A percentile compares a stretch with the other conserved stretches of the same genome.
phyloP scores from a whole-genome alignment of 35 echinoderm and acorn worm genomes.

The Anneissia japonica region DNA sequence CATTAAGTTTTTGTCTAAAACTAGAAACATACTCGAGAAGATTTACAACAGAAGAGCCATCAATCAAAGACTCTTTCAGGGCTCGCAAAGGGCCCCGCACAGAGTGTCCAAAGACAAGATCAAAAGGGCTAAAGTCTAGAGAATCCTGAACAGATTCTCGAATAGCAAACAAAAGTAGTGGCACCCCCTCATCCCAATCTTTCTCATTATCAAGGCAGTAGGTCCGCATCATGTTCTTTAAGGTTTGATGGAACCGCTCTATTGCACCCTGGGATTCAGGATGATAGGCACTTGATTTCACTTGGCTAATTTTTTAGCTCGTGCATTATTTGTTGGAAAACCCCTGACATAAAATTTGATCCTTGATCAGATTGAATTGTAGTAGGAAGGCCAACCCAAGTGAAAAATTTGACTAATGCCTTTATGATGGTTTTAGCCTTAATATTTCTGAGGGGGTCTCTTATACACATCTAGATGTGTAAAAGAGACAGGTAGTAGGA shows the following conservation, averaged over 20 bases:
- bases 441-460: slow-evolving; percentile 21
- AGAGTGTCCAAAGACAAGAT: slow-evolving; percentile 27
- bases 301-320: slow-evolving; percentile 4
- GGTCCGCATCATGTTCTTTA: slow-evolving; percentile 55
- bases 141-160: slow-evolving; percentile 47
- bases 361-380: slow-evolving; percentile 28
- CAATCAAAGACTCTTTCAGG: background rate
- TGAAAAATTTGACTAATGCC: slow-evolving; percentile 20
- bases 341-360: slow-evolving; percentile 18
- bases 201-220: slow-evolving; percentile 53
- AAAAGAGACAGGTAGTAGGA: too few relatives aligned
- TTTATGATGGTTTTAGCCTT: background rate
- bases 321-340: slow-evolving; percentile 27
- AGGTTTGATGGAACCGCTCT: slow-evolving; percentile 63
- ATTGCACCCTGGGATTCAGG: slow-evolving; percentile 38
- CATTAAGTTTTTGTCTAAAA: background rate
- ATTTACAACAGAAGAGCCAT: background rate
- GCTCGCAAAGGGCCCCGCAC: slow-evolving; percentile 1
- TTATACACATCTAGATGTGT: too few relatives aligned
- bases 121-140: slow-evolving; percentile 61
- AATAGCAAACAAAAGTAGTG: slow-evolving; percentile 57
- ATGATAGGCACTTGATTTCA: slow-evolving; percentile 22
- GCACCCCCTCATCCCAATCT: slow-evolving; percentile 72
- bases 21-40: slow-evolving; percentile 13
- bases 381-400: slow-evolving; percentile 19